phyloP scores from a whole-genome alignment of 2,888 invertebrate genomes.

The Lottia scabra region DNA sequence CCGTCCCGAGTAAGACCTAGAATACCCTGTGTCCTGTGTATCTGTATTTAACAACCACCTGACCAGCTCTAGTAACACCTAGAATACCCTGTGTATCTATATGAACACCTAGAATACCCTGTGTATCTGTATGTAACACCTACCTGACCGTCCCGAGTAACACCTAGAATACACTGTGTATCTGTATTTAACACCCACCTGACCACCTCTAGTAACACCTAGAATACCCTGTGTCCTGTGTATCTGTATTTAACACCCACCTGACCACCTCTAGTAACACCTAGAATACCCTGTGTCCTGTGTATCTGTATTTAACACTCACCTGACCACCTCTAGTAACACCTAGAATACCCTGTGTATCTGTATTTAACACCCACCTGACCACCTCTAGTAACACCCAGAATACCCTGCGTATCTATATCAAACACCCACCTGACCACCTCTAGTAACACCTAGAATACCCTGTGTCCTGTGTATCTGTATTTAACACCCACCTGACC shows the following conservation, averaged over 20 bases:
- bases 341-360: constrained; percentile 58
- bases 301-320: constrained; percentile 53
- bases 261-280: constrained; percentile 57
- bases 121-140: constrained; percentile 55
- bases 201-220: constrained; percentile 56
- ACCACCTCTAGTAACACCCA: constrained; percentile 57
- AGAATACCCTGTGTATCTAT: too few species aligned
- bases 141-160: constrained; percentile 59
- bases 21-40: too few species aligned
- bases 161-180: constrained; percentile 58
- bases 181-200: constrained; percentile 57
- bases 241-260: constrained; percentile 56
- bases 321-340: constrained; percentile 60
- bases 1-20: too few species aligned
- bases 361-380: constrained; percentile 59
- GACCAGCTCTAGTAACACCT: constrained; percentile 57
- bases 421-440: constrained; percentile 60
- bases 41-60: constrained; percentile 36
- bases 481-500: constrained; percentile 61
- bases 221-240: constrained; percentile 61
- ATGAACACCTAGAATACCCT: too few species aligned
- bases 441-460: constrained; percentile 55
- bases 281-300: constrained; percentile 62
- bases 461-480: constrained; percentile 60
- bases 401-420: constrained; percentile 57